Base-by-base conservation (phyloP, 1,140 invertebrate genomes). In the Brachystomella parvula region DNA sequence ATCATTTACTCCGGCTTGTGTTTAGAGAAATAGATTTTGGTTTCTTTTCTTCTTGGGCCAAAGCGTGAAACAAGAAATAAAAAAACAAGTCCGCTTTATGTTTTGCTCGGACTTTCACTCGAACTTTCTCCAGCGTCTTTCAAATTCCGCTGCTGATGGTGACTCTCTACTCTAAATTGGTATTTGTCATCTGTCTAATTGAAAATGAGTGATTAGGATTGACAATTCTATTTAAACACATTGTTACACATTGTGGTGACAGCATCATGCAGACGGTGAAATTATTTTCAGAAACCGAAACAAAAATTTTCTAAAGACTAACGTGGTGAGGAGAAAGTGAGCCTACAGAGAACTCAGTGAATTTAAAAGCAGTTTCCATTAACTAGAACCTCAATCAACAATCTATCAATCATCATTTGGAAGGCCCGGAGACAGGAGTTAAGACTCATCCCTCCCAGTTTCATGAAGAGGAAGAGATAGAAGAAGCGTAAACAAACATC, bases 391-490 rank as follows among this genome's bases (percentile, higher is more conserved):
- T 60, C 24, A 26, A 60, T 60, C 58, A 60, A 35, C 29, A 60
- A 60, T 35, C 58, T 31, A 60, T 60, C 58, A 60, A 60, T 60
- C 58, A 60, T 60, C 9, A 57, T 57, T 9, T 57, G 12, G n/a
- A 57, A n/a, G 39, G 39, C 39, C n/a, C 9, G 39, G n/a, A 44
- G 39, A 44, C 39, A 44, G 9, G n/a, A 44, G n/a, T 44, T 44
- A 44, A 44, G 39, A 9, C 39, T 44, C 39, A 44, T 44, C n/a
- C n/a, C 39, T 12, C 39, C 39, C 35, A 39, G 6, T 39, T 39
- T 39, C 6, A 39, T 9, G 35, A 39, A 39, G 35, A 19, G 35
- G 19, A 39, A 19, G 35, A 39, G 35, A 39, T 19, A 39, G 19
- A 39, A 19, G 35, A 39, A 39, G 35, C 6, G 19, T 39, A 39